phyloP scores from a whole-genome alignment of 2,888 invertebrate species.

The Galerucella calmariensis region DNA sequence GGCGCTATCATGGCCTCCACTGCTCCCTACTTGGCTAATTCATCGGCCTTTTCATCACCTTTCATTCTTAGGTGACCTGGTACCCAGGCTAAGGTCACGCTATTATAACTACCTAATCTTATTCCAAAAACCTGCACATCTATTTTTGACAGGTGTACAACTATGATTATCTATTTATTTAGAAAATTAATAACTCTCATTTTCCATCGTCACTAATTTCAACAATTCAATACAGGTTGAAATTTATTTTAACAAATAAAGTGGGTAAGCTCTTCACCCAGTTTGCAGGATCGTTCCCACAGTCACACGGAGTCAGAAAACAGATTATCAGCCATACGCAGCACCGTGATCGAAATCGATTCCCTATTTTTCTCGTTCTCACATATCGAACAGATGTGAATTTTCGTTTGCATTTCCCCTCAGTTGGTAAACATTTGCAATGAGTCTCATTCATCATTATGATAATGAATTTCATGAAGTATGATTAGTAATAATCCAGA shows the following conservation, averaged over 20 bases:
- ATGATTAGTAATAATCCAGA: constrained; percentile 38
- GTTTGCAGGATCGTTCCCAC: background rate
- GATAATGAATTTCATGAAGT: constrained; percentile 38
- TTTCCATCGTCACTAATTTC: background rate
- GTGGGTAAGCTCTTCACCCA: background rate
- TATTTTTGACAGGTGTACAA: too few species aligned
- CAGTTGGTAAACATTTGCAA: constrained; percentile 27
- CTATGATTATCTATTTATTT: too few species aligned
- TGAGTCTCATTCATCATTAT: constrained; percentile 25
- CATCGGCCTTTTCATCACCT: too few species aligned
- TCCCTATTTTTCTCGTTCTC: constrained; percentile 5
- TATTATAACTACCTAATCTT: too few species aligned
- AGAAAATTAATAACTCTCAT: too few species aligned
- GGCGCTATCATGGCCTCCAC: too few species aligned
- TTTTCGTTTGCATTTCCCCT: constrained; percentile 17
- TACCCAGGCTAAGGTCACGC: too few species aligned
- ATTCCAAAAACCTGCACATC: too few species aligned
- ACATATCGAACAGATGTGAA: constrained; percentile 27
- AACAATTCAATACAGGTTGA: background rate
- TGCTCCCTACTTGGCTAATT: too few species aligned
- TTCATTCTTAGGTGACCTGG: too few species aligned
- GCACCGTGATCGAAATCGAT: constrained; percentile 7
- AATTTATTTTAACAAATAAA: background rate
- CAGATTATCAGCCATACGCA: constrained; percentile 3
- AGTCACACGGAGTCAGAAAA: constrained; percentile 5